Evolutionary conservation across 2,113 vertebrate genomes (phyloP).

Genomic region (Myiagra hebetior): DNA sequence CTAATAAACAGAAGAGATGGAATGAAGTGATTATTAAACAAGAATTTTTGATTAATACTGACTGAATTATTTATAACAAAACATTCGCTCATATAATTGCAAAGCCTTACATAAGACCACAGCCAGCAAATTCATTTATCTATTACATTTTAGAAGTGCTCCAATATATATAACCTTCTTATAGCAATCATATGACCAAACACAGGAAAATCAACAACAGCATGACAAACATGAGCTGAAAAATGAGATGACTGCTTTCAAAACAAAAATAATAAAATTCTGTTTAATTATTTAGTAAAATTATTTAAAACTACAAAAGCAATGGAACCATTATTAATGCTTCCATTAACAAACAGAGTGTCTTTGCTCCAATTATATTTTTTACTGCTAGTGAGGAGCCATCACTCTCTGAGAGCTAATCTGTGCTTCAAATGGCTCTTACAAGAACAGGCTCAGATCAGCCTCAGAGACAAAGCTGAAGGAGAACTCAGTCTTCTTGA

Average conservation of each 20-base stretch:
- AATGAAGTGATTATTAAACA: neutral
- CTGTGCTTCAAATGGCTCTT: neutral
- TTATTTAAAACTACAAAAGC: neutral
- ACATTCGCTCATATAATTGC: neutral
- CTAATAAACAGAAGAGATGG: neutral
- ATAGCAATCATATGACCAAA: neutral
- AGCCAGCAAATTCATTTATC: neutral
- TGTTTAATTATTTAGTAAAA: constrained; percentile 41
- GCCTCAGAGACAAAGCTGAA: neutral
- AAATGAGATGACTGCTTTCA: neutral
- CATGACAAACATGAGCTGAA: neutral
- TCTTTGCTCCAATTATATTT: neutral
- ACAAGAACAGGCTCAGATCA: neutral
- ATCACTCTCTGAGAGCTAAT: neutral
- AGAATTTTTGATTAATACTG: constrained; percentile 48
- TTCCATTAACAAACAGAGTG: neutral
- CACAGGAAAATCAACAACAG: neutral
- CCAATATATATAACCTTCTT: neutral
- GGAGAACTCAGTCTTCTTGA: neutral
- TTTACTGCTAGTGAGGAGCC: neutral
- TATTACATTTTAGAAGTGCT: neutral
- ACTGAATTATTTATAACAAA: constrained; percentile 57
- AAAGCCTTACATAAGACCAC: neutral
- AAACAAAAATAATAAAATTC: neutral
- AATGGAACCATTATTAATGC: neutral